Conservation (phyloP, 2,888 invertebrate species). For the Lymantria monacha region DNA sequence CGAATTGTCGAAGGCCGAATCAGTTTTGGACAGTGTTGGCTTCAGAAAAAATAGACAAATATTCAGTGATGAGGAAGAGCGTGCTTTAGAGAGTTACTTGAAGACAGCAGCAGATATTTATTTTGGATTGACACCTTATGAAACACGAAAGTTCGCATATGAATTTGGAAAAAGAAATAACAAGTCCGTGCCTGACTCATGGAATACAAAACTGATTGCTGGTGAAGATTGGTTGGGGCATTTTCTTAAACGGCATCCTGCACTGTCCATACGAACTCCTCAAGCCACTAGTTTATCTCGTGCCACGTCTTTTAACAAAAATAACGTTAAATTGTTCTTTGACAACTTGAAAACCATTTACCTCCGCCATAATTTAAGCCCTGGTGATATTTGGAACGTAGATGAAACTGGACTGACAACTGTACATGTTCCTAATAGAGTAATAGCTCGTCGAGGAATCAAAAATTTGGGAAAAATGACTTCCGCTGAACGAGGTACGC, state of each 20-base stretch:
- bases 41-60: neutral
- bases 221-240: neutral
- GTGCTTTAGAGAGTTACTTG: neutral
- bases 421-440: neutral
- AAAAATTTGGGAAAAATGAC: neutral
- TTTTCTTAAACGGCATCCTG: neutral
- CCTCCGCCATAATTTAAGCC: too few relatives aligned
- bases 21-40: too few relatives aligned
- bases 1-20: too few relatives aligned
- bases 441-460: neutral
- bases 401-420: too few relatives aligned
- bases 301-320: neutral
- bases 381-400: too few relatives aligned
- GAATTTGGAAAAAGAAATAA: neutral
- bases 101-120: neutral
- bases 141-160: constrained; percentile 1
- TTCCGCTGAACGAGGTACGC: neutral
- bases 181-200: neutral
- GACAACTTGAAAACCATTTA: neutral
- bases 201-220: neutral
- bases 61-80: neutral
- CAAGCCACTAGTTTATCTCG: neutral
- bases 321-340: neutral
- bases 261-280: neutral
- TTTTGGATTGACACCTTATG: neutral